Evolutionary conservation across 2,888 invertebrate genomes (phyloP), one percentile per base, ranked within the genome.

Genomic region (Aphodius sticticus): DNA sequence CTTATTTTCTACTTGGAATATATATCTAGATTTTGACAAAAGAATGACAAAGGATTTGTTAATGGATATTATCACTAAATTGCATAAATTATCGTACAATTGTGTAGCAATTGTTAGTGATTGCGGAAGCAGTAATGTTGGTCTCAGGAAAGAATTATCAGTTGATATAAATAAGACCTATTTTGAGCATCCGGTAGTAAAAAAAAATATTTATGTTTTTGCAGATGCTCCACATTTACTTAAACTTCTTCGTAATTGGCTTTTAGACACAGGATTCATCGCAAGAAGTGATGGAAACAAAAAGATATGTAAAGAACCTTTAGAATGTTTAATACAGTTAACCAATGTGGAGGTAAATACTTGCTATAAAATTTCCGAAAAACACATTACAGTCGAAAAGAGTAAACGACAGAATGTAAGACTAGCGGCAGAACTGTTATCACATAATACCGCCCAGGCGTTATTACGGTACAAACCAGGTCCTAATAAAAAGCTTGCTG

Each of bases 51-150:
- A 82, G 79, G 36, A 81, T n/a, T 76, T 86, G 79, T 79, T 84
- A 26, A 9, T 78, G 0, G 38, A 81, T 16, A 38, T 85, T 2
- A 83, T 85, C 53, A 77, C 38, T 3, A 69, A 81, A 16, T 78
- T 86, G 7, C 78, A 84, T 76, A 76, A 80, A 69, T 77, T 82
- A 1, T 80, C 80, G 9, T 86, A 84, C 81, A 80, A 83, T 53
- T 86, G 86, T 15, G 85, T 86, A 5, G 85, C 84, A 4, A 83
- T 83, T 79, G 83, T 84, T 2, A 82, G 78, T 3, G 85, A 86
- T 77, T 85, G 84, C 80, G 86, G 85, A 12, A 83, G 83, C 14
- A 79, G 83, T n/a, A 86, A 85, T 79, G 16, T 82, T 26, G 82
- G 85, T 53, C 72, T 86, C 6, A 85, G 86, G 85, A 84, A 82